A percentile compares a stretch with the other conserved stretches of the same genome.
Evolutionary conservation across 1,140 invertebrate genomes (phyloP).

Genomic region (Ridgeia piscesae): DNA sequence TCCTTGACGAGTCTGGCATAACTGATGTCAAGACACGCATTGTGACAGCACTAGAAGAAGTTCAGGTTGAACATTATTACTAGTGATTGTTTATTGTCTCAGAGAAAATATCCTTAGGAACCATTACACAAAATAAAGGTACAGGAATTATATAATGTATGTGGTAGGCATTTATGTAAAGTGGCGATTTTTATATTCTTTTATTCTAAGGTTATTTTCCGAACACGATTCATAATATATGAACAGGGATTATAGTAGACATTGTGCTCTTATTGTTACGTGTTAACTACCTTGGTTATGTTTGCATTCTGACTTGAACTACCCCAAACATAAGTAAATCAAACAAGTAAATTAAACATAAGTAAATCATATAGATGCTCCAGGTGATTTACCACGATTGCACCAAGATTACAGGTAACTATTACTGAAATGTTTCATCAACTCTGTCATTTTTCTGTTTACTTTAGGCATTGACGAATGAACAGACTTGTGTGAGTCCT

Average conservation of each 20-base stretch:
- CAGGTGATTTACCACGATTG: no score
- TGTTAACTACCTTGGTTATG: no score
- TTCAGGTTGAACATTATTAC: neutral
- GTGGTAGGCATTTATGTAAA: no score
- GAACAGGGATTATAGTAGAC: no score
- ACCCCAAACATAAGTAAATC: no score
- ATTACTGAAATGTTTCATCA: neutral
- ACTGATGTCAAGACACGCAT: neutral
- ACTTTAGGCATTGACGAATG: neutral
- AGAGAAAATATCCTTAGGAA: neutral
- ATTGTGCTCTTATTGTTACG: neutral
- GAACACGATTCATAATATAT: no score
- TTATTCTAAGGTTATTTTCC: no score
- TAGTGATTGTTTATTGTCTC: neutral
- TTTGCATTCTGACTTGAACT: no score
- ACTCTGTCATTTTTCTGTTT: neutral
- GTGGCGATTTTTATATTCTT: no score
- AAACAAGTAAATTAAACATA: no score
- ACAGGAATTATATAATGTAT: neutral
- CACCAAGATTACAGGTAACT: no score
- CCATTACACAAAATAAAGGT: neutral
- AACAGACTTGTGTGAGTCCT: neutral
- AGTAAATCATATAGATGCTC: no score
- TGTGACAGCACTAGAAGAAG: constrained; percentile 3
- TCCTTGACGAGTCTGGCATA: neutral